These are phyloP conservation scores for Artibeus lituratus DNA, from an alignment of 2,797 vertebrate species.

Conservation along the genomic window DNA sequence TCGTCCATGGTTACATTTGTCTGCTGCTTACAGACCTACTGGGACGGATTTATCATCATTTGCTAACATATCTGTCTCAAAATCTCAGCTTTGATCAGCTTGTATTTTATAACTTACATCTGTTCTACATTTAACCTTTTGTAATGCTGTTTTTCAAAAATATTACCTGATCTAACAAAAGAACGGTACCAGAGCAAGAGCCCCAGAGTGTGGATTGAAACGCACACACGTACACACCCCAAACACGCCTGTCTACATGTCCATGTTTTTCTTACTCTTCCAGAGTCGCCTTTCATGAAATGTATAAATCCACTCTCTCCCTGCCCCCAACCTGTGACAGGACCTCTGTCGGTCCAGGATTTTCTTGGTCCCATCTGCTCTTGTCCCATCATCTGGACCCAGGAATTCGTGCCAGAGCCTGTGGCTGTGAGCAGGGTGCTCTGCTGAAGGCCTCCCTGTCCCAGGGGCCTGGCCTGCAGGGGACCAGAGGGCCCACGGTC, in stretches of 20 bases:
- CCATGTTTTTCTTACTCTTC: conserved; percentile 76
- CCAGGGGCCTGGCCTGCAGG: not conserved
- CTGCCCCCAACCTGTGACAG: not conserved
- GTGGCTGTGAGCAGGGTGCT: not conserved
- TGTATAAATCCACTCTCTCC: conserved; percentile 57
- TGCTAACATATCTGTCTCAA: conserved; percentile 95
- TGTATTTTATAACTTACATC: conserved; percentile 99
- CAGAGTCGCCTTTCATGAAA: conserved; percentile 76
- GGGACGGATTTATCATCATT: conserved; percentile 99
- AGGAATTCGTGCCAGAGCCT: not conserved
- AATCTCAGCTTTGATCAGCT: conserved; percentile 97
- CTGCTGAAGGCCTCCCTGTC: not conserved
- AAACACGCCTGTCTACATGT: conserved; percentile 79
- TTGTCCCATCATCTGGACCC: not conserved
- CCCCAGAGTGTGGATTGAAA: conserved; percentile 66
- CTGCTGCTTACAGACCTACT: conserved; percentile 93
- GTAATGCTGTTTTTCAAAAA: conserved; percentile 95
- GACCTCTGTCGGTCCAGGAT: not conserved
- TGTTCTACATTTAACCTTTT: conserved; percentile 98
- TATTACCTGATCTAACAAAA: conserved; percentile 91
- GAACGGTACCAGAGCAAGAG: conserved; percentile 84
- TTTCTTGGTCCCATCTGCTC: not conserved
- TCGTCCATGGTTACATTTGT: conserved; percentile 92
- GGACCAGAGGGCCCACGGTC: not conserved
- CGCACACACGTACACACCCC: not conserved